Evolutionary conservation across 2,797 vertebrate species (phyloP).

Genomic region (Lutjanus argentimaculatus): DNA sequence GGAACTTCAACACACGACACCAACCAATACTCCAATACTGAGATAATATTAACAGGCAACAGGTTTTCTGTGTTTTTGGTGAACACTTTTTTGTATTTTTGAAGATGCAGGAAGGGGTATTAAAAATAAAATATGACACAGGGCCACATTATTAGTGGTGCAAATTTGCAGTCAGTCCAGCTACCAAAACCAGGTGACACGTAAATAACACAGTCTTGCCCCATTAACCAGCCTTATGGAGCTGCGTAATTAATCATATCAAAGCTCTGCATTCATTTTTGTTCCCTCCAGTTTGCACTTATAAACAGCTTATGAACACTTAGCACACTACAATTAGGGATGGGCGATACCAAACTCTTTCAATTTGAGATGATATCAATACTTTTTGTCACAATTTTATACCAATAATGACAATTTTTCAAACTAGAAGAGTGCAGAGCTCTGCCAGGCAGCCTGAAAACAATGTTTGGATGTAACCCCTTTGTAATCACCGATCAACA

Average conservation of each 20-base stretch:
- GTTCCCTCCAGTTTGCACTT: neutral
- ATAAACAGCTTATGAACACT: neutral
- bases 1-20: neutral
- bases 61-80: neutral
- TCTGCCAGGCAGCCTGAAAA: no score
- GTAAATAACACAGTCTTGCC: neutral
- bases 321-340: neutral
- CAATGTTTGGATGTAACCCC: no score
- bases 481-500: no score
- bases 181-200: neutral
- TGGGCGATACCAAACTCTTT: no score
- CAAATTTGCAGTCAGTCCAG: constrained; percentile 25
- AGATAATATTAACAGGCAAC: neutral
- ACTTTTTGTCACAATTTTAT: no score
- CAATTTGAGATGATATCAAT: no score
- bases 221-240: neutral
- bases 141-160: neutral
- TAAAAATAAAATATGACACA: neutral
- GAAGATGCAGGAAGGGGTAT: neutral
- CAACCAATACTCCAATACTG: neutral
- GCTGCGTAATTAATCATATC: constrained; percentile 4
- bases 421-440: no score
- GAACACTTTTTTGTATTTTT: neutral
- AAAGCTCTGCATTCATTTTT: neutral
- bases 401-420: no score